These are phyloP conservation scores for Lycodopsis pacificus DNA, from an alignment of 2,797 vertebrate species.

Conservation along the genomic window DNA sequence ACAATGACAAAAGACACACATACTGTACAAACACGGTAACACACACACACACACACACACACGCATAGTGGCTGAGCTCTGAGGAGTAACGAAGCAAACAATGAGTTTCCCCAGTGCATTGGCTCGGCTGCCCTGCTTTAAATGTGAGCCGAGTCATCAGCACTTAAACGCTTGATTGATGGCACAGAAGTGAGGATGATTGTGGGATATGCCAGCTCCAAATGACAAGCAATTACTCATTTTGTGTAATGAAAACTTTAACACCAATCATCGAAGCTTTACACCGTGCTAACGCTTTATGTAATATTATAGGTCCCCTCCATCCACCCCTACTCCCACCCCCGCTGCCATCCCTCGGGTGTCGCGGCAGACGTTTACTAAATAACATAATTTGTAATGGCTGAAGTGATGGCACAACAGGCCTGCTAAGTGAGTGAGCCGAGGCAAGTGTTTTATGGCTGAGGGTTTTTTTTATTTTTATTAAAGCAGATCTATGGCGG, in stretches of 20 bases:
- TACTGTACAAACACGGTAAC: slow-evolving; percentile 20
- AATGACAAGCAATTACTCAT: slow-evolving; percentile 89
- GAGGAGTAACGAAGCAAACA: slow-evolving; percentile 83
- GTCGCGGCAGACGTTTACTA: slow-evolving; percentile 84
- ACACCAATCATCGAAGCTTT: slow-evolving; percentile 86
- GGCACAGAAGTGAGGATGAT: slow-evolving; percentile 85
- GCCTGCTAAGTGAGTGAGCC: slow-evolving; percentile 77
- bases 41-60: slow-evolving; percentile 29
- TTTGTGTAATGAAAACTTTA: slow-evolving; percentile 89
- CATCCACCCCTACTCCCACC: slow-evolving; percentile 70
- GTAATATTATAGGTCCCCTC: slow-evolving; percentile 85
- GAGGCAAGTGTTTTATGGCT: slow-evolving; percentile 68
- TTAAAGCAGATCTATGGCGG: slow-evolving; percentile 62
- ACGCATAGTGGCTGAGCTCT: slow-evolving; percentile 59
- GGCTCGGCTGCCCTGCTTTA: slow-evolving; percentile 79
- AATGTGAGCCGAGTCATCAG: slow-evolving; percentile 83
- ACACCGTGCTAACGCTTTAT: slow-evolving; percentile 84
- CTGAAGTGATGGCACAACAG: slow-evolving; percentile 82
- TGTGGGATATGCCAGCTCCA: slow-evolving; percentile 86
- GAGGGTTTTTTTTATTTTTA: slow-evolving; percentile 52
- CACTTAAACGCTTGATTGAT: slow-evolving; percentile 88
- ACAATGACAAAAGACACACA: slow-evolving; percentile 28
- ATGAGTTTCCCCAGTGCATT: slow-evolving; percentile 80
- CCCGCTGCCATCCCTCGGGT: slow-evolving; percentile 79
- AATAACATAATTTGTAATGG: slow-evolving; percentile 89